Evolutionary conservation across 2,113 vertebrate genomes (phyloP), one percentile per base, ranked within the genome.

Genomic region (Xenopus laevis): DNA sequence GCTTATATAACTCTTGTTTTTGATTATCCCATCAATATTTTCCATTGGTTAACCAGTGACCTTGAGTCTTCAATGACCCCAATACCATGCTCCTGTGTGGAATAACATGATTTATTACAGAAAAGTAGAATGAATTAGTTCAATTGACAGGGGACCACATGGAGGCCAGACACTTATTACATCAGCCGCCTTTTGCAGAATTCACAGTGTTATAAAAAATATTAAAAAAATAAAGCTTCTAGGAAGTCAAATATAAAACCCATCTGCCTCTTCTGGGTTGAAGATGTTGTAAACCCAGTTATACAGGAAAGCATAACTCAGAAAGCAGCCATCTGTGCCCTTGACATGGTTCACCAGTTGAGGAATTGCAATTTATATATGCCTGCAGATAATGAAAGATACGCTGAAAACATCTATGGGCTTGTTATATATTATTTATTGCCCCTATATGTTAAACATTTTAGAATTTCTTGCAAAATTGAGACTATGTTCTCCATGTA

Each of bases 61-160:
- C 73, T 76, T 76, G 58, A 55, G 57, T 68, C 45, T 21, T 60
- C 50, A 1, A 12, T 63, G 59, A 69, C 60, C 59, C 61, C 27
- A 13, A 15, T 45, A 63, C 11, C 57, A 63, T 63, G 65, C 47
- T 55, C 6, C n/a, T 76, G 50, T 27, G 47, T 69, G 46, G 27
- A 68, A 76, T 64, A 76, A 76, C 58, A 63, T 69, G 65, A 76
- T 76, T 63, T 76, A 76, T 76, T 76, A 76, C 47, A 55, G 59
- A 69, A 66, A 44, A 76, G 46, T 63, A 63, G 46, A 76, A 69
- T 55, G 58, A 69, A 76, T 76, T 69, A 76, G 66, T 63, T 17
- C 27, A 76, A 64, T 45, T 68, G 73, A 76, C 73, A 69, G 52
- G 58, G 59, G 73, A 69, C 66, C 73, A 69, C 47, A 69, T 45